Percentiles rank a stretch among this genome's conserved stretches.
Conservation (phyloP, 2,888 invertebrate species). For the Notodonta dromedarius region DNA sequence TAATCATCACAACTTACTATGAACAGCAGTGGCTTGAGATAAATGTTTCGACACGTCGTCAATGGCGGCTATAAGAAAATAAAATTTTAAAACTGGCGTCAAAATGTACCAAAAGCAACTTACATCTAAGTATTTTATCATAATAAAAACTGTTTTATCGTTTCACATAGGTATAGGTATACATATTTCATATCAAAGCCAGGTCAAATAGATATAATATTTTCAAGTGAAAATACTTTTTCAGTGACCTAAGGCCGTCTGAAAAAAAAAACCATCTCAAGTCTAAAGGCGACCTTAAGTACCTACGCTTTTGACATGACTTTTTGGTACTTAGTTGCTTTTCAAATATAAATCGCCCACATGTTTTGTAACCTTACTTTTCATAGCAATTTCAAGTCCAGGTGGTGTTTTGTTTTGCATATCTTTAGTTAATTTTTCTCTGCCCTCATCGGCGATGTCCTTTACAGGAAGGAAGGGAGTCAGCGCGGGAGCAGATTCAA, state of each 20-base stretch:
- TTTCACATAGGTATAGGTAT: too few relatives aligned
- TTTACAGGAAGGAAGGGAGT: slow-evolving; percentile 61
- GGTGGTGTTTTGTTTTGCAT: slow-evolving; percentile 49
- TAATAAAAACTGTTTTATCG: too few relatives aligned
- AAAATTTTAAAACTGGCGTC: not conserved
- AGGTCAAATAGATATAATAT: too few relatives aligned
- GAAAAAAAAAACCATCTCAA: too few relatives aligned
- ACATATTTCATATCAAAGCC: too few relatives aligned
- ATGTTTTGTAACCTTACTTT: slow-evolving; percentile 41
- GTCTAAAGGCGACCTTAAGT: too few relatives aligned
- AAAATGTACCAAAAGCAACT: not conserved
- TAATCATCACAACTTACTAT: not conserved
- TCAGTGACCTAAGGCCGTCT: too few relatives aligned
- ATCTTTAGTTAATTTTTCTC: slow-evolving; percentile 48
- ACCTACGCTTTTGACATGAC: too few relatives aligned
- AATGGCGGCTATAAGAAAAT: slow-evolving; percentile 1
- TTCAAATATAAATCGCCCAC: too few relatives aligned
- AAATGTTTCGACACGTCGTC: not conserved
- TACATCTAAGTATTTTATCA: too few relatives aligned
- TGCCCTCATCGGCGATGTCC: slow-evolving; percentile 64
- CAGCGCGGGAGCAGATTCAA: slow-evolving; percentile 53
- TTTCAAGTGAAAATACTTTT: too few relatives aligned
- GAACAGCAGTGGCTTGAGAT: slow-evolving; percentile 2
- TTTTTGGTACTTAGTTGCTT: too few relatives aligned
- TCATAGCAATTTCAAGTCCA: slow-evolving; percentile 52